A percentile compares a stretch with the other conserved stretches of the same genome.
phyloP scores from a whole-genome alignment of 2,888 invertebrate genomes.

The Dynastes hyllus region DNA sequence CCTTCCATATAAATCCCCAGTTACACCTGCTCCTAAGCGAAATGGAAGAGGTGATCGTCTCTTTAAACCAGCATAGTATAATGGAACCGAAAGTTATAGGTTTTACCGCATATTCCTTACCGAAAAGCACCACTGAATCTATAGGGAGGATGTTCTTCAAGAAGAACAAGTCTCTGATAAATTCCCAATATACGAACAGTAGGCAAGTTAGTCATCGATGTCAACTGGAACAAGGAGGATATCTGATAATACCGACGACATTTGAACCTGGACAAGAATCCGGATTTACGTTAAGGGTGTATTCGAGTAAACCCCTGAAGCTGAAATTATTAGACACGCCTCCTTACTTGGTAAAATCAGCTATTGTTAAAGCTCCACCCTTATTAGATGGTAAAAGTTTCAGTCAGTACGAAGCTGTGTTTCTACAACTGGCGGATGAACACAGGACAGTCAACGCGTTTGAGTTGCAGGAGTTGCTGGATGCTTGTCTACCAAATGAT shows the following conservation, averaged over 20 bases:
- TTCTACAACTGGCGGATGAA: constrained; percentile 92
- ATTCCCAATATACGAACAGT: constrained; percentile 94
- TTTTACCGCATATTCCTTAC: constrained; percentile 87
- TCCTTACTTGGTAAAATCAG: constrained; percentile 82
- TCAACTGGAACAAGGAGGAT: constrained; percentile 86
- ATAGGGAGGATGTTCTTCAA: constrained; percentile 88
- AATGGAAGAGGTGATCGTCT: constrained; percentile 87
- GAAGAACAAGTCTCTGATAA: constrained; percentile 88
- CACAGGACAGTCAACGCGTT: constrained; percentile 93
- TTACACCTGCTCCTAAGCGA: constrained; percentile 86
- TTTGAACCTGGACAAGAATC: constrained; percentile 94
- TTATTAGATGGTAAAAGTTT: constrained; percentile 82
- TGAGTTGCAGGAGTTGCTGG: constrained; percentile 91
- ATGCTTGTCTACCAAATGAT: constrained; percentile 94
- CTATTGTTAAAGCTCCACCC: constrained; percentile 84
- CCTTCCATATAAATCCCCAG: constrained; percentile 95
- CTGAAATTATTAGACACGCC: constrained; percentile 81
- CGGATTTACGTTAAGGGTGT: constrained; percentile 88
- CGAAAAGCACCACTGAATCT: constrained; percentile 82
- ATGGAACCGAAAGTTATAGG: constrained; percentile 96
- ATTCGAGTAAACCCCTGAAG: constrained; percentile 84
- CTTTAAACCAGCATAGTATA: constrained; percentile 91
- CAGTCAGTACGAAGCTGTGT: constrained; percentile 91
- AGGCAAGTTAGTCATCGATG: constrained; percentile 84
- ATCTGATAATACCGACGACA: constrained; percentile 91